Conservation (phyloP, 1,140 invertebrate species). For the Papilio xuthus region DNA sequence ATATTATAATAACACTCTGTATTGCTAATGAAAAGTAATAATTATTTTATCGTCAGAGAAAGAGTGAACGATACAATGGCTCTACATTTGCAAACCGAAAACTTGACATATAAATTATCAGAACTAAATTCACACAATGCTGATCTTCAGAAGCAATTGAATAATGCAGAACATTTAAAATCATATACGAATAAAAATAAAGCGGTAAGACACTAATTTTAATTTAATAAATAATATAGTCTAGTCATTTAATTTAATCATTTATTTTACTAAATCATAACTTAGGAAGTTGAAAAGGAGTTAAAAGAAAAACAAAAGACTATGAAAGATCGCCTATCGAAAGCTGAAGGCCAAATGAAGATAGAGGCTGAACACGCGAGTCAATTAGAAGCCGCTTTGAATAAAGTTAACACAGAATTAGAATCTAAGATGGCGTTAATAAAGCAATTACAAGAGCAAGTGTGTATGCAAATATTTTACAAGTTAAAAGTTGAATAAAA, state of each 20-base stretch:
- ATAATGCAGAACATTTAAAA: conserved; percentile 53
- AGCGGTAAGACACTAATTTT: conserved; percentile 50
- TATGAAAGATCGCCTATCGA: conserved; percentile 50
- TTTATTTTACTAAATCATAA: neutral
- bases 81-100: conserved; percentile 58
- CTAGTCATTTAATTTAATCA: neutral
- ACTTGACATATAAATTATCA: conserved; percentile 55
- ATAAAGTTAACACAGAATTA: conserved; percentile 53
- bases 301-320: conserved; percentile 61
- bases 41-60: conserved; percentile 54
- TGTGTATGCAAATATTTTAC: conserved; percentile 32
- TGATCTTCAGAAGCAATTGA: conserved; percentile 63
- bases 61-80: conserved; percentile 58
- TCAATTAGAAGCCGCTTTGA: conserved; percentile 59
- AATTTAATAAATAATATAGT: neutral
- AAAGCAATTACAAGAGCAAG: conserved; percentile 63
- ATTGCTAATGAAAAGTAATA: neutral
- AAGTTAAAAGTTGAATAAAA: neutral
- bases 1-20: neutral
- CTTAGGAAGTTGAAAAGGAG: conserved; percentile 65
- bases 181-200: conserved; percentile 51
- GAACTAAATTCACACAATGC: conserved; percentile 60
- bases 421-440: conserved; percentile 57
- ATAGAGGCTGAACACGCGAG: conserved; percentile 51
- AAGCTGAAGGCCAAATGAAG: conserved; percentile 62